phyloP scores from a whole-genome alignment of 92 coral and sea anemone genomes.

The Nematostella vectensis region DNA sequence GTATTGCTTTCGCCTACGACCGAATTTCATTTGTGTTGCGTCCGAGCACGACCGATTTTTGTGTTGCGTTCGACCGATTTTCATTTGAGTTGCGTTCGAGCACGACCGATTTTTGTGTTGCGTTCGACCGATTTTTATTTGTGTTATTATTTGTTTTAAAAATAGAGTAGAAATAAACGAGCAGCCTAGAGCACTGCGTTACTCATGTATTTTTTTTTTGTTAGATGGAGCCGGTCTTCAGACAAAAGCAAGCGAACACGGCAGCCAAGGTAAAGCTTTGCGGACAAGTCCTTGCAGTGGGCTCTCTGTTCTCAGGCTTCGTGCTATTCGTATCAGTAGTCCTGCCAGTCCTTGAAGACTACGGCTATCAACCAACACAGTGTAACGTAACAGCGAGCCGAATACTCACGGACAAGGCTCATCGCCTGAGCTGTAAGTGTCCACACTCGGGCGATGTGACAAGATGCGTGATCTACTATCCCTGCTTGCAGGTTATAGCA shows the following conservation, averaged over 20 bases:
- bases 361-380: slow-evolving; percentile 16
- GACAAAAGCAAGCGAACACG: neutral
- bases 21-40: no score
- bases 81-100: no score
- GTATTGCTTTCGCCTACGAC: no score
- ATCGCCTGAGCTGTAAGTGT: slow-evolving; percentile 38
- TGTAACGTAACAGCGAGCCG: slow-evolving; percentile 31
- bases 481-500: slow-evolving; percentile 40
- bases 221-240: neutral
- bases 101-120: no score
- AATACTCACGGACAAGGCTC: slow-evolving; percentile 10
- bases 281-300: slow-evolving; percentile 15
- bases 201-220: no score
- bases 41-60: no score
- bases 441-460: slow-evolving; percentile 1
- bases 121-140: no score
- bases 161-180: no score
- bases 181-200: no score
- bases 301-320: slow-evolving; percentile 24
- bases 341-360: slow-evolving; percentile 43
- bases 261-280: slow-evolving; percentile 17
- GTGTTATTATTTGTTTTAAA: no score
- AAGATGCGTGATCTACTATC: slow-evolving; percentile 48
- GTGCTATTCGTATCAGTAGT: slow-evolving; percentile 33
- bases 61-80: no score